Conservation (phyloP, 1,140 invertebrate genomes). For the Lethocerus indicus region DNA sequence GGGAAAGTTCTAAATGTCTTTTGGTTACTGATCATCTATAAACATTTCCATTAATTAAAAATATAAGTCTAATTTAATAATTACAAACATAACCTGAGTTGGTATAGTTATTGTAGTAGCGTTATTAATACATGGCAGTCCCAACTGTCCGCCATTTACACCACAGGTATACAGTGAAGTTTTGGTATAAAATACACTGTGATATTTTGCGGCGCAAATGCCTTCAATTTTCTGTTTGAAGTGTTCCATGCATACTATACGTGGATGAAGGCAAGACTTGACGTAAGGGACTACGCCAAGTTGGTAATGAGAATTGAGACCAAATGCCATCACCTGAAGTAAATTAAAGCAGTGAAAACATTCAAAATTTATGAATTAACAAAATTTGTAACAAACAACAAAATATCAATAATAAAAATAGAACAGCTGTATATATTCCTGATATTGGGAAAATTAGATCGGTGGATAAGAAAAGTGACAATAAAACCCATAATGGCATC, state of each 20-base stretch:
- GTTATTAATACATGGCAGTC: slow-evolving; percentile 24
- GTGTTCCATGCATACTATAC: slow-evolving; percentile 28
- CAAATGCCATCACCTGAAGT: slow-evolving; percentile 41
- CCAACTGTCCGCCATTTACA: slow-evolving; percentile 54
- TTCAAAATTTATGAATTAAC: background rate
- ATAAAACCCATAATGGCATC: too few relatives aligned
- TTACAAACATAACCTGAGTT: slow-evolving; percentile 24
- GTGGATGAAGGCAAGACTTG: slow-evolving; percentile 21
- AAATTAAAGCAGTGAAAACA: too few relatives aligned
- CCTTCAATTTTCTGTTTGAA: slow-evolving; percentile 25
- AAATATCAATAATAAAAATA: too few relatives aligned
- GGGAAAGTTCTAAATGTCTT: too few relatives aligned
- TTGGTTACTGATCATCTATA: too few relatives aligned
- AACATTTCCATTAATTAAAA: slow-evolving; percentile 3
- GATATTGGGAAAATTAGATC: too few relatives aligned
- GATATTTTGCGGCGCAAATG: slow-evolving; percentile 40
- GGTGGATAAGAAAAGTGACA: too few relatives aligned
- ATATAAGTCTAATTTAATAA: background rate
- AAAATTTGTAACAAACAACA: background rate
- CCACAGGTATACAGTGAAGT: slow-evolving; percentile 46
- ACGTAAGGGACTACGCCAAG: slow-evolving; percentile 33
- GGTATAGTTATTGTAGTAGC: slow-evolving; percentile 21
- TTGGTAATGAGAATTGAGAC: slow-evolving; percentile 42
- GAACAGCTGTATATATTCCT: too few relatives aligned
- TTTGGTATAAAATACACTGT: slow-evolving; percentile 45